Conservation (phyloP, 30 jellyfish, hydroid and myxozoan genomes). For the Turritopsis rubra region DNA sequence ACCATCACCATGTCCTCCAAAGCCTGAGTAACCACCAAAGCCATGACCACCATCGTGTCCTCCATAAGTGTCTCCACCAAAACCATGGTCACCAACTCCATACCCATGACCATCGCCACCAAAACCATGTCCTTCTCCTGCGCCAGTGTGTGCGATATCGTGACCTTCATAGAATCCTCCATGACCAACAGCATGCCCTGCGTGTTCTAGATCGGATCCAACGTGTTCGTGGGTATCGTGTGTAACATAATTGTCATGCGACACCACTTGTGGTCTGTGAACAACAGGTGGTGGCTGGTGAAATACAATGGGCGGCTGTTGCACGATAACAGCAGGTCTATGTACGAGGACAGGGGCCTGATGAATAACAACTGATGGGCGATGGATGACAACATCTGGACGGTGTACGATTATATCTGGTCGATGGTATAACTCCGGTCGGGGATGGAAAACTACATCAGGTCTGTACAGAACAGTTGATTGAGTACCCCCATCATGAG, state of each 20-base stretch:
- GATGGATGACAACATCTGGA: constrained; percentile 93
- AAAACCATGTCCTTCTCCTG: constrained; percentile 37
- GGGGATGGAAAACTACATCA: constrained; percentile 88
- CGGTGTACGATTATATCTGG: constrained; percentile 94
- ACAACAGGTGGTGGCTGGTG: constrained; percentile 95
- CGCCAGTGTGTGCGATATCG: constrained; percentile 31
- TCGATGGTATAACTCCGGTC: constrained; percentile 94
- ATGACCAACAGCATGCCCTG: constrained; percentile 57
- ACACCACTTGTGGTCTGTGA: constrained; percentile 86
- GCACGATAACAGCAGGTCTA: constrained; percentile 92
- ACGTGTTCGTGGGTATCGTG: constrained; percentile 86
- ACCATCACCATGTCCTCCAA: constrained; percentile 26
- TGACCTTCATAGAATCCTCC: constrained; percentile 53
- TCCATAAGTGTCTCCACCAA: too few relatives aligned
- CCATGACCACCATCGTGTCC: constrained; percentile 53
- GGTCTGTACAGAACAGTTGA: constrained; percentile 88
- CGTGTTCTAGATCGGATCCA: constrained; percentile 80
- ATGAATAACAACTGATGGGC: constrained; percentile 96
- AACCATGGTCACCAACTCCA: constrained; percentile 43
- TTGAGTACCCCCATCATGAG: constrained; percentile 70
- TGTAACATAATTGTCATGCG: constrained; percentile 80
- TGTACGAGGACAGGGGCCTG: constrained; percentile 96
- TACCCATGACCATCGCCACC: constrained; percentile 34
- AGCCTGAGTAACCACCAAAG: constrained; percentile 43
- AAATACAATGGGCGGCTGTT: constrained; percentile 91